phyloP scores from a whole-genome alignment of 2,888 invertebrate genomes.

The Nomada ferruginata region DNA sequence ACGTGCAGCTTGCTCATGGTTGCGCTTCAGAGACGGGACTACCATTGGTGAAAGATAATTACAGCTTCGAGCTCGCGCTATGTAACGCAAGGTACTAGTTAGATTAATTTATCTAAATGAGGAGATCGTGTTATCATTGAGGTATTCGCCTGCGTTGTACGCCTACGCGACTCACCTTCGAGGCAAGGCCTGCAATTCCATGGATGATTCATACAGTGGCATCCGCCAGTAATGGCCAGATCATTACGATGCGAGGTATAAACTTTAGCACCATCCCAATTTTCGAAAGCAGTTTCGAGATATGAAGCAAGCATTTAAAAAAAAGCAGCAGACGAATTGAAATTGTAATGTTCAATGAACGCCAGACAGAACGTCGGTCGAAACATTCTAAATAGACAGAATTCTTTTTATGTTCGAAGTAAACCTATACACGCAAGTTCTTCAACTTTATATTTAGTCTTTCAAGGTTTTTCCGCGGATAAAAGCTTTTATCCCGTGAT shows the following conservation, averaged over 20 bases:
- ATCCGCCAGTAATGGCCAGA: constrained; percentile 7
- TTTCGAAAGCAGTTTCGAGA: too few species aligned
- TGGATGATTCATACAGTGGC: constrained; percentile 57
- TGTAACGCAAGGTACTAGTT: constrained; percentile 27
- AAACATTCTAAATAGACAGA: too few species aligned
- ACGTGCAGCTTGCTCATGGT: neutral
- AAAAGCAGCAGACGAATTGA: too few species aligned
- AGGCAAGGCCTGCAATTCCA: constrained; percentile 37
- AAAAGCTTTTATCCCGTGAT: too few species aligned
- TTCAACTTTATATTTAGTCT: too few species aligned
- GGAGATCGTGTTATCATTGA: constrained; percentile 61
- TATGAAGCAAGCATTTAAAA: too few species aligned
- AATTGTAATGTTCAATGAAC: too few species aligned
- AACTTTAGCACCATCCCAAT: too few species aligned
- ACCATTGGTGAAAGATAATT: constrained; percentile 50
- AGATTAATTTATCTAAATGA: constrained; percentile 55
- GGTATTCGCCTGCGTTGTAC: constrained; percentile 40
- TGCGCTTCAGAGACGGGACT: constrained; percentile 31
- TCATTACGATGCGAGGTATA: neutral
- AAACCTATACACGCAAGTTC: too few species aligned
- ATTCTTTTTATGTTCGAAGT: too few species aligned
- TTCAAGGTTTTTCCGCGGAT: too few species aligned
- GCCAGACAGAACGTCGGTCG: too few species aligned
- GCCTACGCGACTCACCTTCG: constrained; percentile 53
- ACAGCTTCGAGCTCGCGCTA: constrained; percentile 21